These are phyloP conservation scores for Liposcelis brunnea DNA, from an alignment of 2,888 invertebrate species.

Conservation along the genomic window DNA sequence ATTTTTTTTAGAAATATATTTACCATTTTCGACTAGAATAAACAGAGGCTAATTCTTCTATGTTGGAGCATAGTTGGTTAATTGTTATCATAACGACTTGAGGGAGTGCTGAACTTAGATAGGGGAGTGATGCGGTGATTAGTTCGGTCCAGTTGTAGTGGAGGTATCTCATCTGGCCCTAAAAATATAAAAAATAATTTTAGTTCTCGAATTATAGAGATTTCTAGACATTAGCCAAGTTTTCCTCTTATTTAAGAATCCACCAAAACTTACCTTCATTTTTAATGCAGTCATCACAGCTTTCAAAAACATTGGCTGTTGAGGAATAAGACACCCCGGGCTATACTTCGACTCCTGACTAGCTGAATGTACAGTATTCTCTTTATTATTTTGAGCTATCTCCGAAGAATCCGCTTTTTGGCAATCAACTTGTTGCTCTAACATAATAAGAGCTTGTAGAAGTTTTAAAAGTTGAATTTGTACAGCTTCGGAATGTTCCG, in stretches of 20 bases:
- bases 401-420: conserved; percentile 29
- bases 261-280: conserved; percentile 23
- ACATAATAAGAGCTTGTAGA: conserved; percentile 49
- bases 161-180: conserved; percentile 38
- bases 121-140: conserved; percentile 57
- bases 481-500: conserved; percentile 47
- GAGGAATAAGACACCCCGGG: conserved; percentile 46
- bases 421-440: conserved; percentile 50
- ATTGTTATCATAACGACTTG: conserved; percentile 61
- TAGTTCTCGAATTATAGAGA: too few species aligned
- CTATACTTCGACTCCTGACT: conserved; percentile 35
- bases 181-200: conserved; percentile 14
- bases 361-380: neutral
- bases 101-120: conserved; percentile 56
- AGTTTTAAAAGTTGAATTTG: conserved; percentile 48
- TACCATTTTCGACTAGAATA: conserved; percentile 11
- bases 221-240: too few species aligned
- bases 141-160: conserved; percentile 55
- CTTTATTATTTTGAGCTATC: neutral
- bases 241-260: conserved; percentile 10
- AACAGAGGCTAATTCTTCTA: conserved; percentile 40
- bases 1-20: neutral
- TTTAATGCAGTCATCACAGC: conserved; percentile 61
- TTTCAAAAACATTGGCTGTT: conserved; percentile 68
- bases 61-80: conserved; percentile 59